Percentiles rank a stretch among this genome's conserved stretches.
These are phyloP conservation scores for Palloptera scutellata DNA, from an alignment of 2,888 invertebrate species.

Conservation along the genomic window DNA sequence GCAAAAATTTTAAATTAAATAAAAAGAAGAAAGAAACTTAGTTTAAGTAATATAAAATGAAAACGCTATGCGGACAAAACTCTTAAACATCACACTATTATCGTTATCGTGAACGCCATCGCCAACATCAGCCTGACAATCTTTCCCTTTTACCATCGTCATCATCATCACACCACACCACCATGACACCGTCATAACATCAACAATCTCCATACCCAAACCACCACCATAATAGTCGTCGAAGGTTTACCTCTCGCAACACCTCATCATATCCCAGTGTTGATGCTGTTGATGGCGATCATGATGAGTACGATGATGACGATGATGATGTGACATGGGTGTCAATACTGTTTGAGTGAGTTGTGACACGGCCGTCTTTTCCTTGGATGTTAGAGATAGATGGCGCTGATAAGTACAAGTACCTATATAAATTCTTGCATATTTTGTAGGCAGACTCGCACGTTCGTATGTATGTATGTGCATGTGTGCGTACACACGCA, in stretches of 20 bases:
- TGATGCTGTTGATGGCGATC: too few species aligned
- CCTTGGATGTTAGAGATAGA: conserved; percentile 48
- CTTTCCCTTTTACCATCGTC: neutral
- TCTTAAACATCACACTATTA: neutral
- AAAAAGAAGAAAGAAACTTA: conserved; percentile 27
- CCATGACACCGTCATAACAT: neutral
- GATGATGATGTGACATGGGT: conserved; percentile 24
- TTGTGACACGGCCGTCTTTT: conserved; percentile 37
- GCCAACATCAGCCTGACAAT: neutral
- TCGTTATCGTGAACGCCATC: neutral
- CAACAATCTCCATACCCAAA: neutral
- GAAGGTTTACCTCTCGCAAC: neutral
- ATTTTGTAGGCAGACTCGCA: conserved; percentile 31
- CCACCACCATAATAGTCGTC: neutral
- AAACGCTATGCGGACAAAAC: conserved; percentile 43
- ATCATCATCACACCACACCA: neutral
- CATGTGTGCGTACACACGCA: conserved; percentile 15
- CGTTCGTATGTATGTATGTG: conserved; percentile 20
- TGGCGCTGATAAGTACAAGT: conserved; percentile 44
- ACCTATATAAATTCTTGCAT: conserved; percentile 43
- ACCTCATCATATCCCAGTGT: too few species aligned
- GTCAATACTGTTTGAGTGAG: conserved; percentile 30
- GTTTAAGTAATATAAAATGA: conserved; percentile 12
- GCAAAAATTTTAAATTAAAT: conserved; percentile 3
- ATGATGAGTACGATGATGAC: neutral